Percentiles rank a stretch among this genome's conserved stretches.
Conservation (phyloP, 23 tunicate genomes). For the Halocynthia aurantium region DNA sequence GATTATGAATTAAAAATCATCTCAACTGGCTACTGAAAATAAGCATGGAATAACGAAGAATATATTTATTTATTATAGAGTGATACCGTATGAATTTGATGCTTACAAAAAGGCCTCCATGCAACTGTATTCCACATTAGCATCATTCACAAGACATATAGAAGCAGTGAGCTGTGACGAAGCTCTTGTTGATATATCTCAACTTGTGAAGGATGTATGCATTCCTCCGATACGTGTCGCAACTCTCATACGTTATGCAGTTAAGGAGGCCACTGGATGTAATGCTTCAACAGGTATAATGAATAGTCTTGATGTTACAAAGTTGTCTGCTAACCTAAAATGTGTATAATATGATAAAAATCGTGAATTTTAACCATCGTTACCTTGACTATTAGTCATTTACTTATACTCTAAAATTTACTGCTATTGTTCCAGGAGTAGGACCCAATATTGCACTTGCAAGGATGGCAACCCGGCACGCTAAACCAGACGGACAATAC, state of each 20-base stretch:
- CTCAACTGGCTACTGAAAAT: too few species aligned
- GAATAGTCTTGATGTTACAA: background rate
- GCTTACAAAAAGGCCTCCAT: constrained; percentile 61
- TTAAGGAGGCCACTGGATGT: constrained; percentile 70
- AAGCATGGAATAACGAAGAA: background rate
- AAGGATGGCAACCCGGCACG: constrained; percentile 77
- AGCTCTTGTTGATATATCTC: constrained; percentile 63
- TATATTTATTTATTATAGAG: constrained; percentile 19
- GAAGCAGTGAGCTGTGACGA: constrained; percentile 98
- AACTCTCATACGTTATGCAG: constrained; percentile 25
- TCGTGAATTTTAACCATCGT: background rate
- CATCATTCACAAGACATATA: constrained; percentile 58
- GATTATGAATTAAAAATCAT: too few species aligned
- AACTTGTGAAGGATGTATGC: constrained; percentile 32
- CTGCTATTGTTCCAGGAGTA: constrained; percentile 38
- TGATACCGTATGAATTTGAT: constrained; percentile 91
- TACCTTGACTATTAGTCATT: background rate
- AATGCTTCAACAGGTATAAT: constrained; percentile 79
- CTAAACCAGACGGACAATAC: constrained; percentile 81
- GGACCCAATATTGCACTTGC: constrained; percentile 86
- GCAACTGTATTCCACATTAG: constrained; percentile 44
- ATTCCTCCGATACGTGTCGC: constrained; percentile 38
- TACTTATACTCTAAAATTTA: background rate
- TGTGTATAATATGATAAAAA: background rate
- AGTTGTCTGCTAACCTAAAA: background rate